A percentile compares a stretch with the other conserved stretches of the same genome.
Conservation (phyloP, 2,113 vertebrate species). For the Hypomesus transpacificus region DNA sequence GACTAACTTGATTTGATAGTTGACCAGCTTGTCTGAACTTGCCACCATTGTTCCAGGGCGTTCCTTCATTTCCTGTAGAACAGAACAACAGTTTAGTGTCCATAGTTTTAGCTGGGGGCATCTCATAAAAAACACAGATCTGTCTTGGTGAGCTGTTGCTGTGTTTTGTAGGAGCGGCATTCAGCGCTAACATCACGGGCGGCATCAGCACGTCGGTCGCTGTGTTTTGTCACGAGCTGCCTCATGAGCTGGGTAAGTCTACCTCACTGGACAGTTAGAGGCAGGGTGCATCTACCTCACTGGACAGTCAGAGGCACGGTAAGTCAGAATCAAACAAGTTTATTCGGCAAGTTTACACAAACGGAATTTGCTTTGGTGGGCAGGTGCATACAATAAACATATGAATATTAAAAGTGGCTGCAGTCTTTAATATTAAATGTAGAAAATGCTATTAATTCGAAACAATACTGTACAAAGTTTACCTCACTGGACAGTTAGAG, state of each 20-base stretch:
- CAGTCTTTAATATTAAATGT: too few species aligned
- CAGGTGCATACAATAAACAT: too few species aligned
- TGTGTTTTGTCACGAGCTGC: constrained; percentile 97
- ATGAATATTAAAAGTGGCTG: too few species aligned
- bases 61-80: not conserved
- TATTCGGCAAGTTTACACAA: too few species aligned
- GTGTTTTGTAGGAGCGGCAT: constrained; percentile 82
- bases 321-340: too few species aligned
- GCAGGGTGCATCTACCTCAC: constrained; percentile 49
- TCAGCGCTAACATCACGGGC: constrained; percentile 91
- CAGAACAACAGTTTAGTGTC: not conserved
- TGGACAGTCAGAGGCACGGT: too few species aligned
- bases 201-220: constrained; percentile 98
- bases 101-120: too few species aligned
- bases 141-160: constrained; percentile 2
- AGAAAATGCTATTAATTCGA: too few species aligned
- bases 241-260: constrained; percentile 91
- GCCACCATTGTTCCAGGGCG: not conserved
- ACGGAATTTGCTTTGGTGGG: too few species aligned
- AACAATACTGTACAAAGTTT: not conserved
- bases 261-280: constrained; percentile 57
- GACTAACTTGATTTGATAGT: not conserved
- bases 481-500: constrained; percentile 57
- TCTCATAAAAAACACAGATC: not conserved
- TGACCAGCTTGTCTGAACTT: not conserved